A percentile compares a stretch with the other conserved stretches of the same genome.
Conservation (phyloP, 1,140 invertebrate species). For the Ooceraea biroi region DNA sequence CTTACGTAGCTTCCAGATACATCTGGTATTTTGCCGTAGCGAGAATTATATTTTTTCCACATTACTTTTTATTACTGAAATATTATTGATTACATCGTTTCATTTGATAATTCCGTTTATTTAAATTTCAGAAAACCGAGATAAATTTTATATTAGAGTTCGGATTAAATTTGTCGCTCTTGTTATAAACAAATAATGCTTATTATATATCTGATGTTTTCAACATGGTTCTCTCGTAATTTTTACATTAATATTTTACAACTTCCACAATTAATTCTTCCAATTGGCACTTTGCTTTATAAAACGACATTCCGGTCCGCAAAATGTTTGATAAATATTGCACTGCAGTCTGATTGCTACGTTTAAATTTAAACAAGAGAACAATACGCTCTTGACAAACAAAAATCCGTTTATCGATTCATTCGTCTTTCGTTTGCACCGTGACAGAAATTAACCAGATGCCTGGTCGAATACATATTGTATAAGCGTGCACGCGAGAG, state of each 20-base stretch:
- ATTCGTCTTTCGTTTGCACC: not conserved
- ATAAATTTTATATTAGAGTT: too few species aligned
- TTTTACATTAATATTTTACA: slow-evolving; percentile 25
- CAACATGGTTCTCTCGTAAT: not conserved
- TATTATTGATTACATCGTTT: not conserved
- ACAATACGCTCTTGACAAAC: slow-evolving; percentile 32
- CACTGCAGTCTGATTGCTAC: not conserved
- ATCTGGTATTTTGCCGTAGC: slow-evolving; percentile 1
- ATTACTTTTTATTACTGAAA: slow-evolving; percentile 10
- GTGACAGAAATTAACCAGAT: slow-evolving; percentile 13
- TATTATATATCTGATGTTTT: not conserved
- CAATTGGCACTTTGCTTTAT: not conserved
- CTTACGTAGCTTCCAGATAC: slow-evolving; percentile 9
- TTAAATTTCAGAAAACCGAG: too few species aligned
- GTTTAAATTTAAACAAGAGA: slow-evolving; percentile 32
- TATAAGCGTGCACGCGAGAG: slow-evolving; percentile 19
- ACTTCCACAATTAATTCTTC: too few species aligned
- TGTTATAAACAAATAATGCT: too few species aligned
- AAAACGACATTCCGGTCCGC: not conserved
- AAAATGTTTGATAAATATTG: slow-evolving; percentile 39
- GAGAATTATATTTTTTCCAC: slow-evolving; percentile 33
- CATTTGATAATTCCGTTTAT: not conserved
- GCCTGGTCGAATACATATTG: slow-evolving; percentile 43
- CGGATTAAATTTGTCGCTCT: too few species aligned
- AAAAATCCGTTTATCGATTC: slow-evolving; percentile 45